Percentiles rank a stretch among this genome's conserved stretches.
Conservation (phyloP, 1,140 invertebrate genomes). For the Diorhabda sublineata region DNA sequence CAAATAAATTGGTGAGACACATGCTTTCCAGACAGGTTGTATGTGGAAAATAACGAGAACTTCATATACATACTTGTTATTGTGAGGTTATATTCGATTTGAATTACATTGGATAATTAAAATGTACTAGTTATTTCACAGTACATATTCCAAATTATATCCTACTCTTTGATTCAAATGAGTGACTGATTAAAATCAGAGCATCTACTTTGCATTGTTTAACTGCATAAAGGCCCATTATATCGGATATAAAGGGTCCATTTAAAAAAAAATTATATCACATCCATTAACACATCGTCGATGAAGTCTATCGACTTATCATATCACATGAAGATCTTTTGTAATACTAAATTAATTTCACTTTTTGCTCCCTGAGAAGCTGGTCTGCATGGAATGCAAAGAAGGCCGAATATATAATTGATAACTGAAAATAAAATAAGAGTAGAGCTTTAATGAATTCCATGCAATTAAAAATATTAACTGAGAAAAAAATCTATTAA, state of each 20-base stretch:
- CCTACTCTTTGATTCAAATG: too few relatives aligned
- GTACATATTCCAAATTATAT: too few relatives aligned
- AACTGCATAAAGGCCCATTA: background rate
- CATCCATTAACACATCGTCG: background rate
- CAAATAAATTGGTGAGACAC: too few relatives aligned
- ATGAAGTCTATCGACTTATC: background rate
- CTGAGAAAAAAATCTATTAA: constrained; percentile 1
- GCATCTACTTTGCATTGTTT: background rate
- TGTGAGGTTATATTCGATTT: too few relatives aligned
- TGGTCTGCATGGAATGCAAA: background rate
- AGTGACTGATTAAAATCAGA: too few relatives aligned
- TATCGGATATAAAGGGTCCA: background rate
- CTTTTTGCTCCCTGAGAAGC: background rate
- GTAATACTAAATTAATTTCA: background rate
- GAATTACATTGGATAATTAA: too few relatives aligned
- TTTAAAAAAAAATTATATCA: background rate
- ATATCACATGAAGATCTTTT: constrained; percentile 2
- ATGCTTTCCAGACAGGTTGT: too few relatives aligned
- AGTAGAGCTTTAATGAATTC: constrained; percentile 2
- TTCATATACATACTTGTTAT: too few relatives aligned
- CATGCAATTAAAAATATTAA: background rate
- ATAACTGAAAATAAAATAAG: background rate
- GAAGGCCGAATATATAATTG: background rate
- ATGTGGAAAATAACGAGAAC: too few relatives aligned
- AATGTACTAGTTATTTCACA: too few relatives aligned